Conservation (phyloP, 2,888 invertebrate species). For the Sepioteuthis lessoniana region DNA sequence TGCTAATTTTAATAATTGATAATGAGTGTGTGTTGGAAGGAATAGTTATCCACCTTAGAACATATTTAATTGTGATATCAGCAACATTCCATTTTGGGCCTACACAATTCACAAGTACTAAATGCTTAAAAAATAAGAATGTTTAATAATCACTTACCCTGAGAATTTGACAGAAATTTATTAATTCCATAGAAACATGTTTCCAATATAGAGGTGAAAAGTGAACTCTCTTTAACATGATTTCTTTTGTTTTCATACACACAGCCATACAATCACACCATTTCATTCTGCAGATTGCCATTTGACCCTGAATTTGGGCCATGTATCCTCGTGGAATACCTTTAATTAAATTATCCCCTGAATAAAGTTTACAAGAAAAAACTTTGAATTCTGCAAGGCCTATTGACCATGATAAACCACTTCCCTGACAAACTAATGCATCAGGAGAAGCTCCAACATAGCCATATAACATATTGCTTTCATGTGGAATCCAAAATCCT, state of each 20-base stretch:
- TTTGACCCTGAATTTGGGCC: slow-evolving; percentile 64
- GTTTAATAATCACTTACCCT: slow-evolving; percentile 57
- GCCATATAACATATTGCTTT: slow-evolving; percentile 55
- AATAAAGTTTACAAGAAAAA: slow-evolving; percentile 61
- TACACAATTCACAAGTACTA: no score
- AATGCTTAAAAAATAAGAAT: background rate
- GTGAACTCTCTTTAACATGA: slow-evolving; percentile 63
- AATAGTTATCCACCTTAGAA: no score
- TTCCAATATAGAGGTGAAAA: slow-evolving; percentile 62
- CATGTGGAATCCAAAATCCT: slow-evolving; percentile 63
- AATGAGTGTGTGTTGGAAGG: no score
- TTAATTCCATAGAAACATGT: slow-evolving; percentile 56
- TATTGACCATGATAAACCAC: slow-evolving; percentile 49
- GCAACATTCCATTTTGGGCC: no score
- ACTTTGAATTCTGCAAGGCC: slow-evolving; percentile 68
- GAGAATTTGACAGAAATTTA: slow-evolving; percentile 60
- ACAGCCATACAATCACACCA: slow-evolving; percentile 70
- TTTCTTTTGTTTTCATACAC: slow-evolving; percentile 60
- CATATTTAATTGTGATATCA: no score
- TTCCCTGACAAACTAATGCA: slow-evolving; percentile 58
- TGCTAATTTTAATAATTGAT: no score
- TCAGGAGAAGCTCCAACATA: slow-evolving; percentile 65
- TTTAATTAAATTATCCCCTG: slow-evolving; percentile 44
- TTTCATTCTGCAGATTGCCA: slow-evolving; percentile 42
- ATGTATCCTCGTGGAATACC: slow-evolving; percentile 65